These are phyloP conservation scores for Stercorarius parasiticus DNA, from an alignment of 2,113 vertebrate species.

Conservation along the genomic window DNA sequence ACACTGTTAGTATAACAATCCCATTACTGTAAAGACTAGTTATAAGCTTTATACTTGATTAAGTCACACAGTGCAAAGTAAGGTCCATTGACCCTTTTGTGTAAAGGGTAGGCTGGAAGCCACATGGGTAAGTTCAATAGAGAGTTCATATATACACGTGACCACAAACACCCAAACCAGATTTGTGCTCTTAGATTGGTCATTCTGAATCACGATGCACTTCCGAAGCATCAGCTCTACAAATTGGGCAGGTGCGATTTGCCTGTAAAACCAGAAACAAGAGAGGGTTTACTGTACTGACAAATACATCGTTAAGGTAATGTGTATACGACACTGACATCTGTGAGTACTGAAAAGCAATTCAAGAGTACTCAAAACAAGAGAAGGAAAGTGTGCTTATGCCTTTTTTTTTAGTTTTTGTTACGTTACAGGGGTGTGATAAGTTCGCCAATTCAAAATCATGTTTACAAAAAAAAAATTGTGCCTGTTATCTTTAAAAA, in stretches of 20 bases:
- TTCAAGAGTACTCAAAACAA: neutral
- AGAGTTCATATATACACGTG: slow-evolving; percentile 76
- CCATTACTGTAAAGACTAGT: slow-evolving; percentile 83
- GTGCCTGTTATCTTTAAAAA: neutral
- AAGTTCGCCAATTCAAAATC: neutral
- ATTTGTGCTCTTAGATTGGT: slow-evolving; percentile 77
- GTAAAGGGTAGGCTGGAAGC: slow-evolving; percentile 84
- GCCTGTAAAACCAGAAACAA: slow-evolving; percentile 77
- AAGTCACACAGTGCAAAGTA: slow-evolving; percentile 88
- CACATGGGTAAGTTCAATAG: slow-evolving; percentile 77
- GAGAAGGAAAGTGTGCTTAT: neutral
- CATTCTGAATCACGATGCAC: slow-evolving; percentile 97
- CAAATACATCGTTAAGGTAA: neutral
- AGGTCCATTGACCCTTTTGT: slow-evolving; percentile 80
- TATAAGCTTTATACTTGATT: slow-evolving; percentile 83
- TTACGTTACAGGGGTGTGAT: neutral
- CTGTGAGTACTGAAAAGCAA: neutral
- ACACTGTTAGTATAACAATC: slow-evolving; percentile 85
- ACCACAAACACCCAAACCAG: slow-evolving; percentile 75
- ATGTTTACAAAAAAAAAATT: neutral
- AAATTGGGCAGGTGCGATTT: slow-evolving; percentile 97
- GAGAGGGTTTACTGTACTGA: neutral
- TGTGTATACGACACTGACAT: neutral
- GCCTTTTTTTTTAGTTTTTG: neutral
- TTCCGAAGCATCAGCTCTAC: slow-evolving; percentile 96